These are phyloP conservation scores for Aurelia sp. DNA, from an alignment of 30 jellyfish, hydroid and myxozoan genomes.

Conservation along the genomic window DNA sequence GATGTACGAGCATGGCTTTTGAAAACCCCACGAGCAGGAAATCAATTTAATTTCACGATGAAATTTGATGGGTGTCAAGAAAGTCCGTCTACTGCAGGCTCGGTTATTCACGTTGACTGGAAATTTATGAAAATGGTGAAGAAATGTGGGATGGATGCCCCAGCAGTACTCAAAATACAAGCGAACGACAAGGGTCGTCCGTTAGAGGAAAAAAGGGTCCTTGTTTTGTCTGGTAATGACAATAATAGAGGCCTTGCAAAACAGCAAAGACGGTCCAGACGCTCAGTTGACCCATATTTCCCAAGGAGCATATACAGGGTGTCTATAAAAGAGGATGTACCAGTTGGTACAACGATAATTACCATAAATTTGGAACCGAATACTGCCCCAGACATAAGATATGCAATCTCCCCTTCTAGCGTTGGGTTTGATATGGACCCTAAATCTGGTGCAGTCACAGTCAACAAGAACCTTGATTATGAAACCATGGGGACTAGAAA, in stretches of 20 bases:
- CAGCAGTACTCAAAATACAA: conserved; percentile 8
- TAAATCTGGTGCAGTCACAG: conserved; percentile 68
- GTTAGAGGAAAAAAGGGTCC: conserved; percentile 11
- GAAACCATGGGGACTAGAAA: conserved; percentile 54
- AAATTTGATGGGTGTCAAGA: conserved; percentile 23
- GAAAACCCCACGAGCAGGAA: not conserved
- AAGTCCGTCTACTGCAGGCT: conserved; percentile 2
- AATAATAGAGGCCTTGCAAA: not conserved
- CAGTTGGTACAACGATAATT: conserved; percentile 42
- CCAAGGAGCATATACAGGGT: conserved; percentile 18
- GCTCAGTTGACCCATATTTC: conserved; percentile 41
- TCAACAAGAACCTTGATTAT: conserved; percentile 66
- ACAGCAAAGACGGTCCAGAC: conserved; percentile 31
- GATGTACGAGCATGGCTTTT: conserved; percentile 3
- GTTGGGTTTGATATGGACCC: conserved; percentile 67
- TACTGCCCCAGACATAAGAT: conserved; percentile 50
- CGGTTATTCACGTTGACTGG: not conserved
- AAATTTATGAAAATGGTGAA: not conserved
- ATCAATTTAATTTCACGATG: conserved; percentile 3
- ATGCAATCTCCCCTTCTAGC: conserved; percentile 56
- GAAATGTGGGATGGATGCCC: conserved; percentile 12
- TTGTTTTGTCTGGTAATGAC: not conserved
- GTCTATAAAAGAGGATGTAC: conserved; percentile 49
- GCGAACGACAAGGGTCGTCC: not conserved
- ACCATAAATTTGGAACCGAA: conserved; percentile 55